phyloP scores from a whole-genome alignment of 2,797 vertebrate species.

The Dipus sagitta region DNA sequence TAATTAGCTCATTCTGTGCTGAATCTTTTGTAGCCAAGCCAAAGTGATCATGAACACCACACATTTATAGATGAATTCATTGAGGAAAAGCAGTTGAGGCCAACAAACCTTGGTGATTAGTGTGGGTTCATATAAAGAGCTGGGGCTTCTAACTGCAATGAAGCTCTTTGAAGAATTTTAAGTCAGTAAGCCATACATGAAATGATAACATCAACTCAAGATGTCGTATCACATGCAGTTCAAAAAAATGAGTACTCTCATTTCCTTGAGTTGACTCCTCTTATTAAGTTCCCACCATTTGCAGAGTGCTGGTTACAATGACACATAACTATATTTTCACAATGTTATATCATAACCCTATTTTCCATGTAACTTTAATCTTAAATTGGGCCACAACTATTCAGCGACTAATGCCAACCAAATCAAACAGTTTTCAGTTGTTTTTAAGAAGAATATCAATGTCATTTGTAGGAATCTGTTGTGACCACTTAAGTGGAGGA shows the following conservation, averaged over 20 bases:
- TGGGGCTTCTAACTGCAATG: neutral
- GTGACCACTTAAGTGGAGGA: constrained; percentile 61
- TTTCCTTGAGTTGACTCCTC: constrained; percentile 33
- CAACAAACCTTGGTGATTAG: neutral
- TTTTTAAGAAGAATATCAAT: constrained; percentile 57
- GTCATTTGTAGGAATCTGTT: constrained; percentile 55
- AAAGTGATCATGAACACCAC: neutral
- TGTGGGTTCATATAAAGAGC: neutral
- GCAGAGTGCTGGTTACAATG: neutral
- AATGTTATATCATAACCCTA: neutral
- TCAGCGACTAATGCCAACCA: constrained; percentile 46
- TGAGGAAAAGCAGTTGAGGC: neutral
- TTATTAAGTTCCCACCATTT: constrained; percentile 36
- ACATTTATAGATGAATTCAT: neutral
- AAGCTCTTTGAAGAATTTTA: neutral
- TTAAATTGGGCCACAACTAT: constrained; percentile 41
- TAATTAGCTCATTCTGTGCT: neutral
- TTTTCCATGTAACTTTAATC: constrained; percentile 69
- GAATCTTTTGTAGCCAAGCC: neutral
- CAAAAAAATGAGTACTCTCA: neutral
- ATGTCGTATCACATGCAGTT: neutral
- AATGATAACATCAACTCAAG: neutral
- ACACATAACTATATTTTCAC: neutral
- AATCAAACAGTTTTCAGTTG: constrained; percentile 7
- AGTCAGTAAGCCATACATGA: neutral